A percentile compares a stretch with the other conserved stretches of the same genome.
Evolutionary conservation across 2,113 vertebrate genomes (phyloP).

Genomic region (Prietella phreatophila): DNA sequence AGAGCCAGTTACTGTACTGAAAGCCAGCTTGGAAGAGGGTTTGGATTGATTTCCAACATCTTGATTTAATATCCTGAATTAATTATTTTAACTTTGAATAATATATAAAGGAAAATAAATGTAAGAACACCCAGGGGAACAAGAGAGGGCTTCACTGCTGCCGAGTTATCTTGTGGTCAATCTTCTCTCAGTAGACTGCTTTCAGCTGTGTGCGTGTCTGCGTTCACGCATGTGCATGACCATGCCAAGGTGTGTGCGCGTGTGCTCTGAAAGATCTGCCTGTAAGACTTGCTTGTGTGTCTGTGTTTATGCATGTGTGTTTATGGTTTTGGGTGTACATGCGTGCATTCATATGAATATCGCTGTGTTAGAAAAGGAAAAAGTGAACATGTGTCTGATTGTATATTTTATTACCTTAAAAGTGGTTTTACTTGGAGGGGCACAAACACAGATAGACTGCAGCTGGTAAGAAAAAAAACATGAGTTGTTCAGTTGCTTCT

Average conservation of each 20-base stretch:
- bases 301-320: constrained; percentile 17
- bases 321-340: neutral
- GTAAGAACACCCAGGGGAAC: constrained; percentile 68
- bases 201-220: constrained; percentile 48
- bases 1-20: constrained; percentile 62
- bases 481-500: neutral
- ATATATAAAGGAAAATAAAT: constrained; percentile 80
- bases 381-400: neutral
- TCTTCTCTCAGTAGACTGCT: constrained; percentile 58
- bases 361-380: neutral
- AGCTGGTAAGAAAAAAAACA: neutral
- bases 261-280: constrained; percentile 24
- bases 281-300: constrained; percentile 13
- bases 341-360: constrained; percentile 10
- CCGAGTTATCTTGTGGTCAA: constrained; percentile 58
- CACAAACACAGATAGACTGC: neutral
- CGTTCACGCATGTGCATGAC: constrained; percentile 39
- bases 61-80: constrained; percentile 84
- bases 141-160: constrained; percentile 59
- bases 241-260: constrained; percentile 22
- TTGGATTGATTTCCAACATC: constrained; percentile 81
- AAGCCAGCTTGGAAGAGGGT: constrained; percentile 69
- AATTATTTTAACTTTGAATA: constrained; percentile 80
- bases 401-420: constrained; percentile 26
- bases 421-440: neutral